These are phyloP conservation scores for Polypterus senegalus DNA, from an alignment of 2,113 vertebrate species.

Conservation along the genomic window DNA sequence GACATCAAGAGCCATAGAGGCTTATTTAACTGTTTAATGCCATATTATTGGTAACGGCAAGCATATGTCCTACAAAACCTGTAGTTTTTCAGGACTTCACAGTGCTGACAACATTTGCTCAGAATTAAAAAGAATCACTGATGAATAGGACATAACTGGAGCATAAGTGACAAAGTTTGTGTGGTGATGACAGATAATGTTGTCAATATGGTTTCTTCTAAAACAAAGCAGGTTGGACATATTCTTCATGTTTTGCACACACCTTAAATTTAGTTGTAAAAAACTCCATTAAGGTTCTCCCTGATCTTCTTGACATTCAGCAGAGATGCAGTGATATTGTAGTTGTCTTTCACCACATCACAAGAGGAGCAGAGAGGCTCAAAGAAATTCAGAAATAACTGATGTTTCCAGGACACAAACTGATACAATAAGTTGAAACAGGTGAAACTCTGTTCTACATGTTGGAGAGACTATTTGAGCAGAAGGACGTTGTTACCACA, in stretches of 20 bases:
- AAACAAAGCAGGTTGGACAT: constrained; percentile 18
- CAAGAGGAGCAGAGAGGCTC: constrained; percentile 13
- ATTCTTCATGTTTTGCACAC: constrained; percentile 24
- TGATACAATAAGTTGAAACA: constrained; percentile 22
- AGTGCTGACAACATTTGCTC: constrained; percentile 18
- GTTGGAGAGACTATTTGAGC: constrained; percentile 15
- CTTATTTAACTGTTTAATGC: constrained; percentile 11
- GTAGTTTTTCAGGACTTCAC: constrained; percentile 19
- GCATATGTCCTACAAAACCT: constrained; percentile 14
- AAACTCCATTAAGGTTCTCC: constrained; percentile 19
- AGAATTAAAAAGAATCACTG: constrained; percentile 10
- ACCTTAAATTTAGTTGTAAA: constrained; percentile 24
- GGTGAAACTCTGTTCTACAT: constrained; percentile 27
- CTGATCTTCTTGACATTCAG: constrained; percentile 13
- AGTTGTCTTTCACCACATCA: constrained; percentile 24
- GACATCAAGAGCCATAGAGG: not conserved
- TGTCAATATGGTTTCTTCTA: constrained; percentile 19
- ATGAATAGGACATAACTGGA: constrained; percentile 20
- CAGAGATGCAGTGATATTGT: constrained; percentile 16
- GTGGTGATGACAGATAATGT: constrained; percentile 24
- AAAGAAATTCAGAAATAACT: constrained; percentile 24
- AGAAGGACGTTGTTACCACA: constrained; percentile 3
- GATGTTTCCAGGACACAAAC: constrained; percentile 21
- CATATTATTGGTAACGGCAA: constrained; percentile 19
- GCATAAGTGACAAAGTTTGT: constrained; percentile 7